Conservation (phyloP, 2,888 invertebrate genomes). For the Linyphia triangularis region DNA sequence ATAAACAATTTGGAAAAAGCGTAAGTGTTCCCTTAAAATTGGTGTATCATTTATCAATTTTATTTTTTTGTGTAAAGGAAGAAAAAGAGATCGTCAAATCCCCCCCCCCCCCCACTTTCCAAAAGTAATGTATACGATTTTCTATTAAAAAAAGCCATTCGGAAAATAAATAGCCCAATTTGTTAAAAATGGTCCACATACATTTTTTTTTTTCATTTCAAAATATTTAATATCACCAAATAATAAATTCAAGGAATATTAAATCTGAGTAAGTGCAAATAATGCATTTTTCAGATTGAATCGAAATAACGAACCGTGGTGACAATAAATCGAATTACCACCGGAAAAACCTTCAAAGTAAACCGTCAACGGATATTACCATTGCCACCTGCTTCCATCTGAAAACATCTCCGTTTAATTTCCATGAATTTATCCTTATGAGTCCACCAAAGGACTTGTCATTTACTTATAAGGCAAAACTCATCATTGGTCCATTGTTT, state of each 20-base stretch:
- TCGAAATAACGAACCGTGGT: neutral
- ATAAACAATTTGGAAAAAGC: too few relatives aligned
- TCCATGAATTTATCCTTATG: conserved; percentile 28
- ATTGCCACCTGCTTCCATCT: conserved; percentile 21
- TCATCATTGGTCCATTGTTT: conserved; percentile 61
- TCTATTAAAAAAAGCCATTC: too few relatives aligned
- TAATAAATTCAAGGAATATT: neutral
- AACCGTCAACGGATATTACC: neutral
- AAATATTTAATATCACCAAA: too few relatives aligned
- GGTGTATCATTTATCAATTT: too few relatives aligned
- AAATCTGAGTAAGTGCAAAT: neutral
- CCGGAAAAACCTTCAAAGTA: neutral
- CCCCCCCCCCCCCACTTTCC: too few relatives aligned
- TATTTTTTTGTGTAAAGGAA: too few relatives aligned
- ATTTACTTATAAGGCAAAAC: conserved; percentile 50
- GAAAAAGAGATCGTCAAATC: too few relatives aligned
- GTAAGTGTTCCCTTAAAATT: too few relatives aligned
- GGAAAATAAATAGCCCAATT: too few relatives aligned
- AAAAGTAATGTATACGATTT: too few relatives aligned
- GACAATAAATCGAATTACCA: neutral
- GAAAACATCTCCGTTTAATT: conserved; percentile 44
- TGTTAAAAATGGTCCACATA: too few relatives aligned
- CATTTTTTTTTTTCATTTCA: too few relatives aligned
- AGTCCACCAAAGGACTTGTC: neutral
- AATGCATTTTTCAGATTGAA: neutral